Percentiles rank a stretch among this genome's conserved stretches.
These are phyloP conservation scores for Odontothrips loti DNA, from an alignment of 2,888 invertebrate genomes.

Conservation along the genomic window DNA sequence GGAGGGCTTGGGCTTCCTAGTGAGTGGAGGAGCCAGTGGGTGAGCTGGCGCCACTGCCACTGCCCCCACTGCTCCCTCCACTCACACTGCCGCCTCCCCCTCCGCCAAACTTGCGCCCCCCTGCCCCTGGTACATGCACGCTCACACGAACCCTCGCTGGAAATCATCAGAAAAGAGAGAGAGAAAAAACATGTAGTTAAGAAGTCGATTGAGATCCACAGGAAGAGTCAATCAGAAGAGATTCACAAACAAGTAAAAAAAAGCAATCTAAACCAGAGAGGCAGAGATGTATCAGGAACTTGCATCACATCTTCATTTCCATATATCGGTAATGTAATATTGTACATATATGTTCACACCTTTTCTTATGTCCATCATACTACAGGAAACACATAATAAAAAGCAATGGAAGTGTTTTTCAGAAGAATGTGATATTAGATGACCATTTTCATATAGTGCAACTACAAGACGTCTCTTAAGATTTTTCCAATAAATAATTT, in stretches of 20 bases:
- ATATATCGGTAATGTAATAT: background rate
- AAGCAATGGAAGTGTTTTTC: no score
- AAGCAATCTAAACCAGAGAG: slow-evolving; percentile 20
- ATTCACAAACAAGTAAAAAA: slow-evolving; percentile 31
- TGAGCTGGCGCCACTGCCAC: slow-evolving; percentile 9
- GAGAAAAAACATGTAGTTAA: slow-evolving; percentile 28
- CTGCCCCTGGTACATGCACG: slow-evolving; percentile 70
- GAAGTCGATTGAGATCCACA: slow-evolving; percentile 9
- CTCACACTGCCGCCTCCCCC: slow-evolving; percentile 12
- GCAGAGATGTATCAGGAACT: slow-evolving; percentile 24
- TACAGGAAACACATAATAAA: no score
- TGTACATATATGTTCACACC: no score
- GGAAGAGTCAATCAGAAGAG: slow-evolving; percentile 28
- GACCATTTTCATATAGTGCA: no score
- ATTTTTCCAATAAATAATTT: no score
- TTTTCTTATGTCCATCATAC: no score
- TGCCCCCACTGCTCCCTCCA: slow-evolving; percentile 13
- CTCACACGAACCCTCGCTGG: slow-evolving; percentile 87
- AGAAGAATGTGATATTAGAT: no score
- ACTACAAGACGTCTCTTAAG: no score
- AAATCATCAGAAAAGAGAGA: slow-evolving; percentile 50
- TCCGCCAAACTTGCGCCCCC: slow-evolving; percentile 11
- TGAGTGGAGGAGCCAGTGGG: slow-evolving; percentile 20
- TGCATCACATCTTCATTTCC: slow-evolving; percentile 26
- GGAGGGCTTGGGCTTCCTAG: background rate